Evolutionary conservation across 1,140 invertebrate genomes (phyloP).

Genomic region (Aphaenogaster ashmeadi): DNA sequence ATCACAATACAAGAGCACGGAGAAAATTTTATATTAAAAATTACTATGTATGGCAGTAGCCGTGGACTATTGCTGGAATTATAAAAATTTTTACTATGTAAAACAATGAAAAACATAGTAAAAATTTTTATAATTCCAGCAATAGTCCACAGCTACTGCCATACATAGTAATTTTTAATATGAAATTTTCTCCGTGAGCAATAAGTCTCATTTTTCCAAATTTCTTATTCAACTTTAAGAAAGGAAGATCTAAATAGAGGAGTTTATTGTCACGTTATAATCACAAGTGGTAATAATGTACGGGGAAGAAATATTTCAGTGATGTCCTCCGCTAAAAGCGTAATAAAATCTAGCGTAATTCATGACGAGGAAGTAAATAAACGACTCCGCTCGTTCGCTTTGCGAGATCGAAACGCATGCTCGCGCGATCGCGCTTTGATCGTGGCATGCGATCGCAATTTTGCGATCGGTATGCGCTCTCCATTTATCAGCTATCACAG

Average conservation of each 20-base stretch:
- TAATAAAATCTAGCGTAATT: conserved; percentile 3
- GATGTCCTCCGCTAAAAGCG: neutral
- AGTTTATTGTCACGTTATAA: neutral
- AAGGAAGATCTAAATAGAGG: neutral
- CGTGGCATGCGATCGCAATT: conserved; percentile 6
- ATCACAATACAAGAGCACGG: neutral
- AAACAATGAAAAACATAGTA: too few relatives aligned
- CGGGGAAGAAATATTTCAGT: neutral
- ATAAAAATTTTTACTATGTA: too few relatives aligned
- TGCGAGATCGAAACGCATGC: neutral
- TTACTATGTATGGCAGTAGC: too few relatives aligned
- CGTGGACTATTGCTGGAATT: too few relatives aligned
- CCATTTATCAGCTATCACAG: neutral
- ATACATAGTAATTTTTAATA: too few relatives aligned
- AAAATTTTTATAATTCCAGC: too few relatives aligned
- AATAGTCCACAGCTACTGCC: too few relatives aligned
- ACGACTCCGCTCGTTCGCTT: neutral
- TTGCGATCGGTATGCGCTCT: neutral
- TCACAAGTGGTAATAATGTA: neutral
- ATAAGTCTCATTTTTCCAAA: neutral
- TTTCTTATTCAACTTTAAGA: neutral
- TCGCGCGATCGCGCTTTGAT: neutral
- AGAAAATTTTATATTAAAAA: too few relatives aligned
- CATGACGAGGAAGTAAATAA: neutral
- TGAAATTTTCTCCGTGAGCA: too few relatives aligned